Evolutionary conservation across 2,113 vertebrate genomes (phyloP).

Genomic region (Prunella fulvescens): DNA sequence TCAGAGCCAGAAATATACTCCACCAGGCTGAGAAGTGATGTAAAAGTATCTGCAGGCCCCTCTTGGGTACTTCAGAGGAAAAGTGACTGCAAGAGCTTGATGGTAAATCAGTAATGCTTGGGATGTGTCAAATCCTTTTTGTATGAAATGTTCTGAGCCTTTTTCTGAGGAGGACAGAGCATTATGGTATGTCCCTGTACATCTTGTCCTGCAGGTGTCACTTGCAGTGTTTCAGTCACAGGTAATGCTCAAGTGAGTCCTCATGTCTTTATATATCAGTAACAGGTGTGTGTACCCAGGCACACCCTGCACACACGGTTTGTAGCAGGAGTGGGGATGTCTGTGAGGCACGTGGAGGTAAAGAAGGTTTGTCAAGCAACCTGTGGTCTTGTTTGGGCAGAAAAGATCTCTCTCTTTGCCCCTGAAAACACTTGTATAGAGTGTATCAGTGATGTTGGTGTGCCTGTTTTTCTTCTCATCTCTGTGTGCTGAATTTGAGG

Average conservation of each 20-base stretch:
- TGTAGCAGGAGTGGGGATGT: background rate
- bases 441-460: background rate
- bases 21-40: background rate
- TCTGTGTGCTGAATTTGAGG: background rate
- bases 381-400: background rate
- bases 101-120: background rate
- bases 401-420: background rate
- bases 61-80: background rate
- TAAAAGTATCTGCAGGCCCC: background rate
- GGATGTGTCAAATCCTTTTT: background rate
- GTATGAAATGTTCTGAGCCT: background rate
- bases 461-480: background rate
- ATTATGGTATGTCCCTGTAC: fast-evolving
- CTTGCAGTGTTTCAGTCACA: background rate
- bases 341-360: background rate
- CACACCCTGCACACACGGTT: fast-evolving
- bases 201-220: background rate
- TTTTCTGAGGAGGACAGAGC: background rate
- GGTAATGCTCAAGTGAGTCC: fast-evolving
- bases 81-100: background rate
- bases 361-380: background rate
- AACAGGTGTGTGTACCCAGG: fast-evolving
- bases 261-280: fast-evolving
- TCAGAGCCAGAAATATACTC: background rate
- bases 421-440: background rate